Evolutionary conservation across 2,888 invertebrate genomes (phyloP).

Genomic region (Acanthoscelides obtectus): DNA sequence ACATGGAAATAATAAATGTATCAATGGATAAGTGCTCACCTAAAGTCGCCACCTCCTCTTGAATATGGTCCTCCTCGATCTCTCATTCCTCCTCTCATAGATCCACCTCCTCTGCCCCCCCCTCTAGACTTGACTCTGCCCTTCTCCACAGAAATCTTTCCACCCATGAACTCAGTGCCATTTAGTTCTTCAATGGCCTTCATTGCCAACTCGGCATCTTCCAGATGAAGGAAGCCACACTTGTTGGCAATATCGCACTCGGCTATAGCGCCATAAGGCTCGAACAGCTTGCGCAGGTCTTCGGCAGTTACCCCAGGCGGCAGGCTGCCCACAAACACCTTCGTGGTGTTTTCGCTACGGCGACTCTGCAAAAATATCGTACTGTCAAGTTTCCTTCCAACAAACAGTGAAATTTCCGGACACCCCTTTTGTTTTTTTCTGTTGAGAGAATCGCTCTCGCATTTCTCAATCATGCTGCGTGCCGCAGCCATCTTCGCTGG

Average conservation of each 20-base stretch:
- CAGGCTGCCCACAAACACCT: conserved; percentile 91
- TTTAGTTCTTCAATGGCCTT: conserved; percentile 77
- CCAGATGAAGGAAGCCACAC: conserved; percentile 92
- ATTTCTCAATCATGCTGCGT: too few relatives aligned
- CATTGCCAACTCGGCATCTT: conserved; percentile 74
- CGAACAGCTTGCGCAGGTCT: conserved; percentile 77
- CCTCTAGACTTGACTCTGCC: conserved; percentile 68
- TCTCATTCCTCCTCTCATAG: conserved; percentile 53
- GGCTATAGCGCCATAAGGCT: conserved; percentile 80
- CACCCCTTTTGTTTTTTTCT: too few relatives aligned
- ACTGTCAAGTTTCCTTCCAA: neutral
- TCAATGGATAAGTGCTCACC: neutral
- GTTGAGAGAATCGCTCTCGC: too few relatives aligned
- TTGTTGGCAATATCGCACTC: conserved; percentile 94
- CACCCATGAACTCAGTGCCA: conserved; percentile 78
- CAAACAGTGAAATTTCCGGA: too few relatives aligned
- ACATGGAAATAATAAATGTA: neutral
- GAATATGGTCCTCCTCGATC: conserved; percentile 44
- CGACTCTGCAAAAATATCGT: conserved; percentile 31
- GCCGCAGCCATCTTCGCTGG: too few relatives aligned
- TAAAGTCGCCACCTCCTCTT: conserved; percentile 31
- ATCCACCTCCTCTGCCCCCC: conserved; percentile 45
- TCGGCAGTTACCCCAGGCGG: conserved; percentile 79
- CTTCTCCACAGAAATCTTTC: conserved; percentile 78
- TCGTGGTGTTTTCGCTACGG: conserved; percentile 48